Percentiles rank a stretch among this genome's conserved stretches.
phyloP scores from a whole-genome alignment of 2,797 vertebrate genomes.

The Pristis pectinata region DNA sequence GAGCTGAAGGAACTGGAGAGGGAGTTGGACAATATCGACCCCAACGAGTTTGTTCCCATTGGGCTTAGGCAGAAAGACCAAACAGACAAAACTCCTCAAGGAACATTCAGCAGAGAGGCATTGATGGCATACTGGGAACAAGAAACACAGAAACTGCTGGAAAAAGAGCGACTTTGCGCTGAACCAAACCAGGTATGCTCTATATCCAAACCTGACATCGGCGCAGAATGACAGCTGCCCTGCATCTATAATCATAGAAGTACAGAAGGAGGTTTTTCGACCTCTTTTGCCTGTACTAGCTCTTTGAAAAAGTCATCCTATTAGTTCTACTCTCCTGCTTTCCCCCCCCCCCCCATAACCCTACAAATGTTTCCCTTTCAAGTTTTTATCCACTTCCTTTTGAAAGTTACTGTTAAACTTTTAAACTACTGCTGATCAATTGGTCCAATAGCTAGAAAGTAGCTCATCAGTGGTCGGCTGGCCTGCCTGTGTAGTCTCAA shows the following conservation, averaged over 20 bases:
- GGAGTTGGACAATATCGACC: constrained; percentile 85
- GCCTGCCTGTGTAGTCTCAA: too few species aligned
- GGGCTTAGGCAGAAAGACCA: constrained; percentile 87
- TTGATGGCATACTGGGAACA: constrained; percentile 93
- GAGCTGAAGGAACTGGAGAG: constrained; percentile 90
- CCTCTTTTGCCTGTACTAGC: neutral
- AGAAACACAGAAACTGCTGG: constrained; percentile 80
- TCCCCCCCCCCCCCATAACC: neutral
- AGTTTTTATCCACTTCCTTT: neutral
- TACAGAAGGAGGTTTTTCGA: neutral
- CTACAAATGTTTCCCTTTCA: neutral
- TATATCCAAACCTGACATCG: neutral
- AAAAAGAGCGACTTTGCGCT: constrained; percentile 44
- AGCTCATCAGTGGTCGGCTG: too few species aligned
- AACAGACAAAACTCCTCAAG: constrained; percentile 85
- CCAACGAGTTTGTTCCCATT: constrained; percentile 76
- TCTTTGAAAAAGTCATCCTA: neutral
- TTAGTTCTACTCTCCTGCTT: neutral
- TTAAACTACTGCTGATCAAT: too few species aligned
- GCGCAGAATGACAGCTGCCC: neutral
- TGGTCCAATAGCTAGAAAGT: neutral
- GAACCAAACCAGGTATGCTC: neutral
- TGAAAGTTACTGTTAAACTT: neutral
- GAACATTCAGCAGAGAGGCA: constrained; percentile 84
- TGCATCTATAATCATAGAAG: neutral